Conservation (phyloP, 2,888 invertebrate species). For the Anorthoa munda region DNA sequence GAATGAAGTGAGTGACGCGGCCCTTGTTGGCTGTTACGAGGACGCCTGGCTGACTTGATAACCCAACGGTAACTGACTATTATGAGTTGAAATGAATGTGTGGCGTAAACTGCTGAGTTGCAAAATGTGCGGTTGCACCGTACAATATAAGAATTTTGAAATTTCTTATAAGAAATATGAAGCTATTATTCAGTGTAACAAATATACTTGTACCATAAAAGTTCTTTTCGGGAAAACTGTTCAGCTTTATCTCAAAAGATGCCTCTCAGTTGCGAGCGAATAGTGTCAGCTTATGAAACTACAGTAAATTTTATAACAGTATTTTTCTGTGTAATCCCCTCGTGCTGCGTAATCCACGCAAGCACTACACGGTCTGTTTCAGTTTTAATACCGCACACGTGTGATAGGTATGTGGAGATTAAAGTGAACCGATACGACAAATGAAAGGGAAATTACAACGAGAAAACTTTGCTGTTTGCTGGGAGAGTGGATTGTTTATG, state of each 20-base stretch:
- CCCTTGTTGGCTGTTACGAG: too few species aligned
- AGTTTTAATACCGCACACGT: constrained; percentile 49
- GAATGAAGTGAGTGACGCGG: too few species aligned
- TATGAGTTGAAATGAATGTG: too few species aligned
- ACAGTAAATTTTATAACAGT: constrained; percentile 28
- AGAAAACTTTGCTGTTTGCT: constrained; percentile 3
- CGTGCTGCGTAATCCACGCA: constrained; percentile 25
- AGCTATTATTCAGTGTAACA: background rate
- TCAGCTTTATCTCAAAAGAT: background rate
- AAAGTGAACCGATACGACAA: constrained; percentile 59
- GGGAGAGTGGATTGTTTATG: constrained; percentile 4
- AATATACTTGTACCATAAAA: background rate
- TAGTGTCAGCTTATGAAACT: constrained; percentile 17
- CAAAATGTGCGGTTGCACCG: too few species aligned
- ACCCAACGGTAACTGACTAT: too few species aligned
- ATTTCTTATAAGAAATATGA: too few species aligned
- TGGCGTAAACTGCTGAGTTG: too few species aligned
- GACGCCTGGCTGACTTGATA: too few species aligned
- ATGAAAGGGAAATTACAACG: constrained; percentile 49
- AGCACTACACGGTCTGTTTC: constrained; percentile 45
- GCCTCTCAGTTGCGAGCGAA: constrained; percentile 3
- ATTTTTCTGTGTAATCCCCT: constrained; percentile 30
- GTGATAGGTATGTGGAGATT: constrained; percentile 44
- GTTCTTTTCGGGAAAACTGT: background rate
- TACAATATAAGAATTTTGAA: too few species aligned